Evolutionary conservation across 2,888 invertebrate genomes (phyloP), one percentile per base, ranked within the genome.

Genomic region (Drosophila paramelanica): DNA sequence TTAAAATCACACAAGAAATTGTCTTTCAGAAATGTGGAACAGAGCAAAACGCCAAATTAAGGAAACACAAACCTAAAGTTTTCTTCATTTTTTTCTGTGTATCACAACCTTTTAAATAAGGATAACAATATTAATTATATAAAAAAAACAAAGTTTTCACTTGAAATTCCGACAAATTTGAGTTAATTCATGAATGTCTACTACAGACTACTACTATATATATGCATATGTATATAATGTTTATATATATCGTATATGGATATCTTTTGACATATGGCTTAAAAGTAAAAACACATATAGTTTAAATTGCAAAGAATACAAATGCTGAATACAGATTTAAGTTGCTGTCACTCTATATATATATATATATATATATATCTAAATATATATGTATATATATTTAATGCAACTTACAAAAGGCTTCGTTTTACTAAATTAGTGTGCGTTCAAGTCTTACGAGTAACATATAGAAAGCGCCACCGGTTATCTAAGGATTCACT

Each of bases 51-150:
- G 46, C 41, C 68, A 74, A 79, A 74, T 79, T 80, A 85, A 89
- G 89, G 89, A 87, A 85, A 89, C 81, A 71, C 60, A 81, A 81
- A 87, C 69, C 67, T 57, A 36, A 8, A 66, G 66, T 17, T 65
- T 38, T 57, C 51, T 41, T 64, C 61, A 8, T 20, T 45, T 62
- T 67, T 31, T 33, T 33, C 64, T 81, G 75, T 61, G 71, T 85
- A 85, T 85, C 85, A 85, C 85, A 85, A 85, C 85, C 85, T 72
- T 88, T 85, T 45, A 87, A 83, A 89, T 71, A 89, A 85, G 89
- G 72, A 79, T 76, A 67, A 71, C 86, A 77, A 66, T 59, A 74
- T 65, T 25, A 36, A 55, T 45, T 25, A 13, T 13, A 45, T 33
- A 33, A 41, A 49, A 56, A 27, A 66, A 17, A n/a, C 45, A 77